These are phyloP conservation scores for Patella depressa DNA, from an alignment of 2,888 invertebrate genomes.

Conservation along the genomic window DNA sequence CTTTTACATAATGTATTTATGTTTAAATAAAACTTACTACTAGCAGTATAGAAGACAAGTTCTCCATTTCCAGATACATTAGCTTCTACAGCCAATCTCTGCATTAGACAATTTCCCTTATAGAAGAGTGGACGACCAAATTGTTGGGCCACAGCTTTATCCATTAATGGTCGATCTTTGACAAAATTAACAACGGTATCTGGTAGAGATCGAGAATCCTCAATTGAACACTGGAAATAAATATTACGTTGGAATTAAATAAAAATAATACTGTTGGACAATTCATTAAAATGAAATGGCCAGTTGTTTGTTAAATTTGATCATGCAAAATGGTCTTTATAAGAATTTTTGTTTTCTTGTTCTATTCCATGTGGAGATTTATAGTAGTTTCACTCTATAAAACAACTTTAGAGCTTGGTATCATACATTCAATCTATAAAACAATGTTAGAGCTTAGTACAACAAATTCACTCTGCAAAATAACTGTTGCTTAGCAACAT, in stretches of 20 bases:
- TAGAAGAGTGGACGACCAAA: slow-evolving; percentile 55
- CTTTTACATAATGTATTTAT: not conserved
- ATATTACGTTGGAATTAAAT: not conserved
- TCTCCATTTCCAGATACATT: slow-evolving; percentile 39
- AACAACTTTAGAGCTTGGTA: too few species aligned
- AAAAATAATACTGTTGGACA: not conserved
- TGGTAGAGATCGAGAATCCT: slow-evolving; percentile 25
- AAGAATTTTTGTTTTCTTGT: too few species aligned
- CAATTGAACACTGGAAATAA: slow-evolving; percentile 35
- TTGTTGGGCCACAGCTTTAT: slow-evolving; percentile 46
- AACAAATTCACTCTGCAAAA: too few species aligned
- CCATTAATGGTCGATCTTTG: slow-evolving; percentile 51
- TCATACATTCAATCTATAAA: too few species aligned
- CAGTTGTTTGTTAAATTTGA: too few species aligned
- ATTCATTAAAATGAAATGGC: too few species aligned
- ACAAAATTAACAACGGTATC: slow-evolving; percentile 37
- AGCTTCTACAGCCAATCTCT: slow-evolving; percentile 46
- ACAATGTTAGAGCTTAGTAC: too few species aligned
- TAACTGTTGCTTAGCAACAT: too few species aligned
- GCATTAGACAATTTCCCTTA: slow-evolving; percentile 50
- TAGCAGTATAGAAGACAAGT: slow-evolving; percentile 47
- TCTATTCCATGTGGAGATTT: too few species aligned
- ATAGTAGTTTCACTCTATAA: too few species aligned
- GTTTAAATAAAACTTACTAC: slow-evolving; percentile 43
- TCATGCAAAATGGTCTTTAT: too few species aligned